These are phyloP conservation scores for cattle (Bos taurus) DNA, from an alignment of 2,113 vertebrate genomes.

Conservation along the genomic window DNA sequence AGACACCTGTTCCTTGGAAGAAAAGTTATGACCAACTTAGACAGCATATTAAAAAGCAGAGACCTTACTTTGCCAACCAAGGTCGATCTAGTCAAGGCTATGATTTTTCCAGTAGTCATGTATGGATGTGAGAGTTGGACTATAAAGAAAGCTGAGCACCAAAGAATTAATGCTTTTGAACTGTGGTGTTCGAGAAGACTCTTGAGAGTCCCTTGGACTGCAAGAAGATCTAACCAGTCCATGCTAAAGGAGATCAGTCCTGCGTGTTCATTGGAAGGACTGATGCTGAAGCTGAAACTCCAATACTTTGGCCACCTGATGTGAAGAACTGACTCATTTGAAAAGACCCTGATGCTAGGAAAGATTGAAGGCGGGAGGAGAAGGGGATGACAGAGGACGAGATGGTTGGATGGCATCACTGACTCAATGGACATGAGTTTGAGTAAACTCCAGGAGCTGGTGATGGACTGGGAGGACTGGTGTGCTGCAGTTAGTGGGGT, in stretches of 20 bases:
- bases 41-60: not conserved
- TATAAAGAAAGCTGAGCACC: not conserved
- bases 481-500: not conserved
- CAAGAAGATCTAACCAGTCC: not conserved
- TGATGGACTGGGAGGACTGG: not conserved
- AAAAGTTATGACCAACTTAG: not conserved
- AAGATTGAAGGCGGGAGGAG: fast-evolving
- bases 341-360: not conserved
- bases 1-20: not conserved
- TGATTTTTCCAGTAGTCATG: not conserved
- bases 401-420: not conserved
- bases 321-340: not conserved
- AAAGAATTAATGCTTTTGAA: not conserved
- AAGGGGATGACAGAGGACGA: not conserved
- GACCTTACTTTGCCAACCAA: not conserved
- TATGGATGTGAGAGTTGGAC: not conserved
- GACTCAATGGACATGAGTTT: not conserved
- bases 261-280: not conserved
- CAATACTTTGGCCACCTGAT: not conserved
- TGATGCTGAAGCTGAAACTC: not conserved
- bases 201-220: not conserved
- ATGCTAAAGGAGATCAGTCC: not conserved
- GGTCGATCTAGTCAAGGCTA: not conserved
- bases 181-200: not conserved
- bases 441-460: not conserved